Percentiles rank a stretch among this genome's conserved stretches.
Conservation (phyloP, 2,888 invertebrate genomes). For the Orthosia gracilis region DNA sequence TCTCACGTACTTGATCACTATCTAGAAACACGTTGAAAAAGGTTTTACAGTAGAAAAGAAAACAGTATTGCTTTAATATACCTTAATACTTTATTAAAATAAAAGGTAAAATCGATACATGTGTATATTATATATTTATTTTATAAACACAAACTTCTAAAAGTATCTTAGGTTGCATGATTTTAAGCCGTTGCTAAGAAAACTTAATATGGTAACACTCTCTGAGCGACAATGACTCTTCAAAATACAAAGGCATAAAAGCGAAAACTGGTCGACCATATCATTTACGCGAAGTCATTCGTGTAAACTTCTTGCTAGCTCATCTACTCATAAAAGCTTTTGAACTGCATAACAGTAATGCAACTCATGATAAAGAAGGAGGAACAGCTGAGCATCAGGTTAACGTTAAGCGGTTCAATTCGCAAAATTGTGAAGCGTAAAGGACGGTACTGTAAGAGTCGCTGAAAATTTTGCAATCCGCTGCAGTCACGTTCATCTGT, state of each 20-base stretch:
- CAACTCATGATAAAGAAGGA: conserved; percentile 20
- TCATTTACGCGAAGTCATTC: too few relatives aligned
- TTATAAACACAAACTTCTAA: not conserved
- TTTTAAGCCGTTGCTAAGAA: too few relatives aligned
- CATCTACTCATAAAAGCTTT: conserved; percentile 6
- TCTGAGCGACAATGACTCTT: too few relatives aligned
- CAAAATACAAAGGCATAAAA: too few relatives aligned
- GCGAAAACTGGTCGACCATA: too few relatives aligned
- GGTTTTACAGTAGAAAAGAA: conserved; percentile 7
- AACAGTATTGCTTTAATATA: conserved; percentile 4
- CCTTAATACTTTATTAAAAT: not conserved
- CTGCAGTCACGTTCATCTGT: conserved; percentile 20
- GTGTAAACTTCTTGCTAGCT: not conserved
- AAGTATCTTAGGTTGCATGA: too few relatives aligned
- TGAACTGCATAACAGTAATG: conserved; percentile 29
- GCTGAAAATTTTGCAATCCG: conserved; percentile 11
- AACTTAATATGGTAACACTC: too few relatives aligned
- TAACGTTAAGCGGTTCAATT: not conserved
- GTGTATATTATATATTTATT: too few relatives aligned
- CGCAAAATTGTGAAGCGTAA: conserved; percentile 9
- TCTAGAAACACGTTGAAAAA: conserved; percentile 14
- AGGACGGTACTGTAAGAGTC: conserved; percentile 11
- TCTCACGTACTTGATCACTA: conserved; percentile 39
- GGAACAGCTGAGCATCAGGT: not conserved
- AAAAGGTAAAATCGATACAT: not conserved